These are phyloP conservation scores for Diarsia dahlii DNA, from an alignment of 2,888 invertebrate genomes.

Conservation along the genomic window DNA sequence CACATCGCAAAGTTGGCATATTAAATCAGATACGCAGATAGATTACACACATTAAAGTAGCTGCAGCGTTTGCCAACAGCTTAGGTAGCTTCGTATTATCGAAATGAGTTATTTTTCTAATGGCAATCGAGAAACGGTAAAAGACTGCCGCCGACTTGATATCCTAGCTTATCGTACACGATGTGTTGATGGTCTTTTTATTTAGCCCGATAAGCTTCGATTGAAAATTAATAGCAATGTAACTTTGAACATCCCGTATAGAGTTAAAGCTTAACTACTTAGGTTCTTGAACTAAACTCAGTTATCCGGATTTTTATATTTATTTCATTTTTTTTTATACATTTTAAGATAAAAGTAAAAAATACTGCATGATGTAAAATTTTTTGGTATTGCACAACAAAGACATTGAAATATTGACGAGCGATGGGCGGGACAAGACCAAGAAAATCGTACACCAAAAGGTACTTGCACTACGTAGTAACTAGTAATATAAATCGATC, in stretches of 20 bases:
- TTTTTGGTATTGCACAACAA: background rate
- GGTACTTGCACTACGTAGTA: too few relatives aligned
- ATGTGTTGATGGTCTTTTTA: background rate
- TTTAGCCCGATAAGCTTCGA: background rate
- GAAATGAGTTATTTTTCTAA: conserved; percentile 30
- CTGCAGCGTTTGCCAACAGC: conserved; percentile 27
- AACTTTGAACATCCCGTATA: background rate
- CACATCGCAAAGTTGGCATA: conserved; percentile 42
- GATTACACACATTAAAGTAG: conserved; percentile 52
- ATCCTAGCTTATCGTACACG: background rate
- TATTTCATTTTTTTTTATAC: too few relatives aligned
- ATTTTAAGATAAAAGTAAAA: background rate
- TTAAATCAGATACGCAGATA: conserved; percentile 63
- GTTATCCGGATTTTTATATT: background rate
- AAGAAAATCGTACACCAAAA: too few relatives aligned
- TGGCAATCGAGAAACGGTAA: conserved; percentile 15
- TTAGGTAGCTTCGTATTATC: conserved; percentile 16
- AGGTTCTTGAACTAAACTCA: background rate
- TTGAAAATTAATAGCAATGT: background rate
- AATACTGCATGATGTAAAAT: background rate
- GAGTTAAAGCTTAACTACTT: background rate
- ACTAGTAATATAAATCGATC: too few relatives aligned
- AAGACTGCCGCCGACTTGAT: background rate
- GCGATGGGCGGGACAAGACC: too few relatives aligned
- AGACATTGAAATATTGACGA: too few relatives aligned